Evolutionary conservation across 2,113 vertebrate species (phyloP), one percentile per base, ranked within the genome.

Genomic region (Prolemur simus): DNA sequence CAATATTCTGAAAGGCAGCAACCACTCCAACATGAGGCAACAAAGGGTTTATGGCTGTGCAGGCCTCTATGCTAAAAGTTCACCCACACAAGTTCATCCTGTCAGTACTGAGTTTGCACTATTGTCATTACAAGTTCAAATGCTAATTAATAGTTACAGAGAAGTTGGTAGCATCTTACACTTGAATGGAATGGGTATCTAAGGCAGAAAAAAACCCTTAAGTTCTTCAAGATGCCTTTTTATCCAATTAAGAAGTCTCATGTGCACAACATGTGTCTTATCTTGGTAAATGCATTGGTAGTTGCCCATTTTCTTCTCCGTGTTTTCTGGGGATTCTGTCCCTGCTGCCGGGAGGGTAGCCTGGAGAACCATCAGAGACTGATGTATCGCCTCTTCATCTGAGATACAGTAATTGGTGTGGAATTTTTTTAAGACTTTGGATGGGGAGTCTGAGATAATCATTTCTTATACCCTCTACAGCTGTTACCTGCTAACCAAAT

Each of bases 81-180:
- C 89, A 87, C 84, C 66, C 66, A 95, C 68, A 60, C 27, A 94
- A 89, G 52, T 92, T 97, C 91, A 76, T 52, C 58, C 90, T 96
- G 84, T 68, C 71, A 69, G 39, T 73, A 78, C 37, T 56, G 86
- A 87, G 87, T 29, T 78, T 29, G 20, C 4, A 1, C 86, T 89
- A 87, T 71, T 96, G 63, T 66, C 87, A 76, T 95, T 80, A 93
- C 76, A 96, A 84, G 49, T 96, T 97, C 77, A 97, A 98, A 97
- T 17, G 64, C 21, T 71, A 94, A 98, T 99, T 97, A 98, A 96
- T 96, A 98, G 97, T 98, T 98, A 97, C 92, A 98, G 97, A 95
- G 97, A 56, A 77, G 96, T 97, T 98, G 94, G 98, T 98, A 98
- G 98, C 97, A 98, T 98, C 98, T 99, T 98, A 99, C 97, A 98